phyloP scores from a whole-genome alignment of 1,140 invertebrate species.

The Formica exsecta region DNA sequence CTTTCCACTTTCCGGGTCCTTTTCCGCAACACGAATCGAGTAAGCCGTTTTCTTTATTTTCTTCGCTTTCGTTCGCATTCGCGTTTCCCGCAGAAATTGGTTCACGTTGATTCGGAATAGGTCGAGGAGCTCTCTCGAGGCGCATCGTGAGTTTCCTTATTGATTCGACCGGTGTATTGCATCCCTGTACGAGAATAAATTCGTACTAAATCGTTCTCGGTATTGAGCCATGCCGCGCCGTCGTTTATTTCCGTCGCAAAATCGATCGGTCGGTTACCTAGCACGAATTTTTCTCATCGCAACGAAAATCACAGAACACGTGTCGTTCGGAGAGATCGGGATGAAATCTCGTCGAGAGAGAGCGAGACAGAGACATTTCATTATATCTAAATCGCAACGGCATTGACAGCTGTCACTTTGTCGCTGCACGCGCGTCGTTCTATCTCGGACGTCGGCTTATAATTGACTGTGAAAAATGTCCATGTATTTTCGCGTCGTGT shows the following conservation, averaged over 20 bases:
- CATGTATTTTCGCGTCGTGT: conserved; percentile 13
- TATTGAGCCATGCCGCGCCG: conserved; percentile 22
- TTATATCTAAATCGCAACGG: conserved; percentile 48
- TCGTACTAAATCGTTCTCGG: conserved; percentile 38
- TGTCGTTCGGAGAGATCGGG: background rate
- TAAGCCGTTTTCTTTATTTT: conserved; percentile 24
- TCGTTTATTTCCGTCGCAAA: conserved; percentile 50
- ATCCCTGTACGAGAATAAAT: conserved; percentile 50
- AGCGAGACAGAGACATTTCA: conserved; percentile 3
- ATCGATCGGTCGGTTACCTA: conserved; percentile 21
- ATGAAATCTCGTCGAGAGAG: background rate
- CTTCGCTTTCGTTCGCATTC: conserved; percentile 18
- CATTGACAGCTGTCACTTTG: conserved; percentile 54
- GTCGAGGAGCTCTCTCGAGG: conserved; percentile 24
- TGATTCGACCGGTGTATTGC: conserved; percentile 50
- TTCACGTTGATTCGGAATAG: conserved; percentile 56
- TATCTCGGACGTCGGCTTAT: conserved; percentile 34
- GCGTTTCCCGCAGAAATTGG: conserved; percentile 39
- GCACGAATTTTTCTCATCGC: conserved; percentile 10
- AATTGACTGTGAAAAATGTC: conserved; percentile 39
- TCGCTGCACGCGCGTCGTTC: conserved; percentile 2
- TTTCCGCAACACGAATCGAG: background rate
- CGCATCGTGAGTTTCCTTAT: conserved; percentile 48
- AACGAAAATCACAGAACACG: background rate
- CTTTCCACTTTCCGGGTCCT: background rate